These are phyloP conservation scores for Xiphias gladius DNA, from an alignment of 2,113 vertebrate species.

Conservation along the genomic window DNA sequence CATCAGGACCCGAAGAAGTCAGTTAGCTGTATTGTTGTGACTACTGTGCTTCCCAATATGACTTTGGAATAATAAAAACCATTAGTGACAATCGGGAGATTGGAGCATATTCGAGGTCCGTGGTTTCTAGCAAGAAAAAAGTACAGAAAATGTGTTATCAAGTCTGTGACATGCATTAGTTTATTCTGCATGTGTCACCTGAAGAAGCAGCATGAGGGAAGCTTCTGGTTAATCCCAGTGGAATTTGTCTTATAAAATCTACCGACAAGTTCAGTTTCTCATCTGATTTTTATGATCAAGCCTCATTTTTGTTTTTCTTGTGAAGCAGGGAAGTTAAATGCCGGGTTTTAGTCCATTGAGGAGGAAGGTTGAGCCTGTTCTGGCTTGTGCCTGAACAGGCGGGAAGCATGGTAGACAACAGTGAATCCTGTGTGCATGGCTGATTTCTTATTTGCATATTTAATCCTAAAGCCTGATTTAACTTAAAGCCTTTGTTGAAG, in stretches of 20 bases:
- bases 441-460: slow-evolving; percentile 37
- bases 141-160: not conserved
- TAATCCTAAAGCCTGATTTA: slow-evolving; percentile 35
- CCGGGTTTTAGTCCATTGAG: slow-evolving; percentile 14
- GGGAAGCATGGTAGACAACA: not conserved
- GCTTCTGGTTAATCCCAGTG: not conserved
- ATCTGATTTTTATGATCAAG: not conserved
- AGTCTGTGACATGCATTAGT: not conserved
- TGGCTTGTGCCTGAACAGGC: slow-evolving; percentile 19
- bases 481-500: slow-evolving; percentile 27
- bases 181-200: not conserved
- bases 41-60: not conserved
- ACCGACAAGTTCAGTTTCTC: not conserved
- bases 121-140: not conserved
- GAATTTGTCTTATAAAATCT: not conserved
- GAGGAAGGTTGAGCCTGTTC: slow-evolving; percentile 7
- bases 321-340: not conserved
- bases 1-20: not conserved
- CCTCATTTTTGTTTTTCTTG: not conserved
- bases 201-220: not conserved
- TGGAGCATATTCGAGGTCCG: slow-evolving; percentile 5
- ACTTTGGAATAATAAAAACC: not conserved
- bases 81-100: not conserved
- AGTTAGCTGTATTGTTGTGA: not conserved
- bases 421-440: slow-evolving; percentile 2